Evolutionary conservation across 2,888 invertebrate species (phyloP), one percentile per base, ranked within the genome.

Genomic region (Cotesia congregata): DNA sequence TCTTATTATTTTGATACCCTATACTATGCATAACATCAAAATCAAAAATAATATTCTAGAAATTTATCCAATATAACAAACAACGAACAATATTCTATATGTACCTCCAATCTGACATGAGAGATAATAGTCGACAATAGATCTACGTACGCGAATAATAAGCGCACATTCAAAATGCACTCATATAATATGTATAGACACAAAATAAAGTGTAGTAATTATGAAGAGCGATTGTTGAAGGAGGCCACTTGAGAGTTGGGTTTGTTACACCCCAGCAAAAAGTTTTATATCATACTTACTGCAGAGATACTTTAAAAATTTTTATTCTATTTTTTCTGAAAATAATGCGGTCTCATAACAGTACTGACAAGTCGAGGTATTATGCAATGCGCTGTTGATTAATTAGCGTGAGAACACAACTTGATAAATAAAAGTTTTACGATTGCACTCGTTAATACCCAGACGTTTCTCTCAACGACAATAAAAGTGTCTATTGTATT

Each of bases 361-460:
- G 64, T 61, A 30, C 41, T 6, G 30, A 76, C 67, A 76, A 75
- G 79, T 50, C 50, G 50, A 7, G 50, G 50, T 80, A 82, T 81
- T 79, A 83, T 82, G 12, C 12, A 50, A 50, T 83, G 81, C 83
- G 78, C 84, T 84, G 85, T 79, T 85, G 85, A 86, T 84, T 86
- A 86, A 86, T 85, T 86, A 85, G 86, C 85, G 83, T 84, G 83
- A 84, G 84, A 82, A 79, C 75, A 78, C 78, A 80, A 82, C 17
- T 38, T 65, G 39, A 59, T 50, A 5, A 73, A 39, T 50, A 50
- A 50, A 50, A 50, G 50, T 50, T 50, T 50, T 50, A 50, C 50
- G 2, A 7, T 50, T 50, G 12, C 50, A 50, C 50, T 50, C 12
- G 50, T 50, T 12, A 50, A 50, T 50, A 12, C 50, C 12, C 50